Conservation (phyloP, 2,113 vertebrate genomes). For the Fregata magnificens region DNA sequence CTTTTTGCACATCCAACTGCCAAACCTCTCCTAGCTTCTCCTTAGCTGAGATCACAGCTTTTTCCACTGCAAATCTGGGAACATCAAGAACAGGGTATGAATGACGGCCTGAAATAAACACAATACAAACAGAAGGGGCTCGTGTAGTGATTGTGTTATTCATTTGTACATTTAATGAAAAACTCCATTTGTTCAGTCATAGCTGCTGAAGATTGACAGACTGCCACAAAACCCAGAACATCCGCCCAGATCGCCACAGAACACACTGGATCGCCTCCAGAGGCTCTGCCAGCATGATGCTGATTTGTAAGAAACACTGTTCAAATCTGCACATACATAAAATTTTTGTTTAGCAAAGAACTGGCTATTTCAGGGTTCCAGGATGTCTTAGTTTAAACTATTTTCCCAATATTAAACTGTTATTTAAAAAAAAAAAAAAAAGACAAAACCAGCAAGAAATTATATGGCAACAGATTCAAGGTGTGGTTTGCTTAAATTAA, state of each 20-base stretch:
- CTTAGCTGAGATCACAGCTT: background rate
- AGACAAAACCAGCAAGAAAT: background rate
- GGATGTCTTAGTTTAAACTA: background rate
- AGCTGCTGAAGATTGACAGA: background rate
- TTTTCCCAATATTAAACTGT: background rate
- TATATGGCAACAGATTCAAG: background rate
- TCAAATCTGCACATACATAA: background rate
- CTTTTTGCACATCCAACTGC: background rate
- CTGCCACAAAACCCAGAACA: background rate
- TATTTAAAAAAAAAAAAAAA: background rate
- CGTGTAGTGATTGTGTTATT: background rate
- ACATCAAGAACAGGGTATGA: background rate
- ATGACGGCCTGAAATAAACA: background rate
- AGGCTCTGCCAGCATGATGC: background rate
- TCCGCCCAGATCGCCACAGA: background rate
- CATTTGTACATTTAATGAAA: constrained; percentile 29
- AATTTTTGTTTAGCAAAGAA: background rate
- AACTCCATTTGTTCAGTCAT: background rate
- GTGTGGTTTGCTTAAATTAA: constrained; percentile 15
- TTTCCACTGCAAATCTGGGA: background rate
- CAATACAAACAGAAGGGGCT: constrained; percentile 34
- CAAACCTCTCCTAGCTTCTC: background rate
- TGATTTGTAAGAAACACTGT: background rate
- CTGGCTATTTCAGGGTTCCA: background rate
- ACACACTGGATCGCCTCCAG: background rate